Conservation (phyloP, 1,140 invertebrate genomes). For the Colletes latitarsis region DNA sequence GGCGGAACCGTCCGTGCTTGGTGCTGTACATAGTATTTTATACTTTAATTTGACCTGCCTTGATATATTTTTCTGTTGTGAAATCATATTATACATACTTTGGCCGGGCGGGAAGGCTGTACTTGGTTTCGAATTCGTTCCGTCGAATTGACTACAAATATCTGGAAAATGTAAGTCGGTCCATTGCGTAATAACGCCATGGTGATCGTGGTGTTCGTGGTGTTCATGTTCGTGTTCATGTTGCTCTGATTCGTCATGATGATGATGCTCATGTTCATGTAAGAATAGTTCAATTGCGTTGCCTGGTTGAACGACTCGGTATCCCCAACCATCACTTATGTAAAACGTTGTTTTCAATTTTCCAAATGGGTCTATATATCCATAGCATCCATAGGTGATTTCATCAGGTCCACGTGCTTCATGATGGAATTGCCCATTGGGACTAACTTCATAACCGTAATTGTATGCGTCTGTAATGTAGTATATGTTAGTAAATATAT, state of each 20-base stretch:
- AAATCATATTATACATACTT: conserved; percentile 10
- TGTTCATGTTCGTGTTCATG: conserved; percentile 77
- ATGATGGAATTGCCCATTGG: conserved; percentile 89
- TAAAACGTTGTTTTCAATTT: conserved; percentile 87
- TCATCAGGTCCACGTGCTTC: conserved; percentile 87
- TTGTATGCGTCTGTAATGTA: conserved; percentile 83
- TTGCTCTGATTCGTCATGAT: conserved; percentile 39
- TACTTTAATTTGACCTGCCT: neutral
- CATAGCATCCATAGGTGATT: conserved; percentile 90
- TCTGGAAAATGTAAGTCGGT: conserved; percentile 84
- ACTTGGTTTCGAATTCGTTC: conserved; percentile 27
- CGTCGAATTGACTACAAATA: conserved; percentile 80
- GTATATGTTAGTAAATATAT: neutral
- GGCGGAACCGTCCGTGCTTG: neutral
- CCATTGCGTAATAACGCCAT: conserved; percentile 83
- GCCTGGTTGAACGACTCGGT: conserved; percentile 86
- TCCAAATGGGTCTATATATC: conserved; percentile 87
- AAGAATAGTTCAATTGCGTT: conserved; percentile 87
- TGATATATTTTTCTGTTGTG: neutral
- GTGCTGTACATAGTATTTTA: neutral
- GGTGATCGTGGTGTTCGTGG: conserved; percentile 79
- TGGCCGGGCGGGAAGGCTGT: conserved; percentile 35
- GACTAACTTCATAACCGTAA: conserved; percentile 88
- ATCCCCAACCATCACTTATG: conserved; percentile 89
- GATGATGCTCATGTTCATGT: conserved; percentile 71